phyloP scores from a whole-genome alignment of 1,140 invertebrate species.

The Nebria ingens region DNA sequence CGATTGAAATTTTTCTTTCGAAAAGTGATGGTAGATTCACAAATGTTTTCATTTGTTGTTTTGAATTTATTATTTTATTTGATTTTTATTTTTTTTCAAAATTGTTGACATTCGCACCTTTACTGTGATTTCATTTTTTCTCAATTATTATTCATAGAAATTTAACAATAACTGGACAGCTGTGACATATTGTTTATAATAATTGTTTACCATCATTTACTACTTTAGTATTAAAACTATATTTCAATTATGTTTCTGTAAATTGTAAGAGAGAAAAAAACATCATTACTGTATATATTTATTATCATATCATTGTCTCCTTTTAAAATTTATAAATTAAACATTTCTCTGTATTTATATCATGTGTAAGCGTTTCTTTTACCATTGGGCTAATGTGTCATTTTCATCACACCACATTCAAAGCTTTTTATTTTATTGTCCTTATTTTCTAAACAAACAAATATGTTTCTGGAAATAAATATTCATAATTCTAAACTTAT shows the following conservation, averaged over 20 bases:
- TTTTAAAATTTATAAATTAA: slow-evolving; percentile 40
- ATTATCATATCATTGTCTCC: slow-evolving; percentile 38
- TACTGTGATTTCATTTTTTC: slow-evolving; percentile 3
- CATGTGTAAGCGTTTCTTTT: background rate
- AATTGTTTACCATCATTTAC: slow-evolving; percentile 7
- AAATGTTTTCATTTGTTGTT: background rate
- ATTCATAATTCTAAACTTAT: too few species aligned
- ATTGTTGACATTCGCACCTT: background rate
- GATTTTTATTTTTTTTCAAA: background rate
- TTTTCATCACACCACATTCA: too few species aligned
- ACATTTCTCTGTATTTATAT: slow-evolving; percentile 38
- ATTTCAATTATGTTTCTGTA: background rate
- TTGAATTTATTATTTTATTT: background rate
- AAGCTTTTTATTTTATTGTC: too few species aligned
- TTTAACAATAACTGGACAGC: background rate
- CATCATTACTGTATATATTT: slow-evolving; percentile 34
- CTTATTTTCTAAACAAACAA: too few species aligned
- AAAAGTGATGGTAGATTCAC: slow-evolving; percentile 8
- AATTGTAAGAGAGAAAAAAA: background rate
- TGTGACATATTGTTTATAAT: slow-evolving; percentile 1
- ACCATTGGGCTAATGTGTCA: too few species aligned
- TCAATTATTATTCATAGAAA: background rate
- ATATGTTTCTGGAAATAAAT: too few species aligned
- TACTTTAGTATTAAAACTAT: background rate
- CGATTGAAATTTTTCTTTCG: background rate